Percentiles rank a stretch among this genome's conserved stretches.
These are phyloP conservation scores for Pandemis corylana DNA, from an alignment of 2,888 invertebrate species.

Conservation along the genomic window DNA sequence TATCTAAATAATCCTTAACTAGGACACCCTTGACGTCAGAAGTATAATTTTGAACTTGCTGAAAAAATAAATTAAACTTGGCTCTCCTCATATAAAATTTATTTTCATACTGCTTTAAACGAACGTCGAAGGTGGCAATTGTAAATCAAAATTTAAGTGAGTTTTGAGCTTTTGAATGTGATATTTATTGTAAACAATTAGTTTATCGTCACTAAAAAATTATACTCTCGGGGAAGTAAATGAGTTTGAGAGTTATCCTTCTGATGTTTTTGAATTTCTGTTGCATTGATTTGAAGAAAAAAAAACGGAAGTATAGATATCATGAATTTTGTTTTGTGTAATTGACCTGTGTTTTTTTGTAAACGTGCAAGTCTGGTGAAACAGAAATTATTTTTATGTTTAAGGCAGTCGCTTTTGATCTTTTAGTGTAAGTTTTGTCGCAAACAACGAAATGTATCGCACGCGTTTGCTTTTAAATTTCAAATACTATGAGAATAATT, in stretches of 20 bases:
- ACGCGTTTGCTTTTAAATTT: no score
- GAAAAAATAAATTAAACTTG: neutral
- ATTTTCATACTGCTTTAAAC: neutral
- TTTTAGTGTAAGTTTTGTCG: no score
- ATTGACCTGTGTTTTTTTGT: constrained; percentile 15
- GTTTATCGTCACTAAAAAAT: neutral
- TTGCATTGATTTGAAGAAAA: neutral
- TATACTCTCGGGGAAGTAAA: neutral
- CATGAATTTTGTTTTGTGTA: neutral
- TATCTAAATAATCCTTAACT: no score
- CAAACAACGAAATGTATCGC: no score
- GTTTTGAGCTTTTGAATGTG: neutral
- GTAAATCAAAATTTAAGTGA: neutral
- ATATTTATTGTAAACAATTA: constrained; percentile 1
- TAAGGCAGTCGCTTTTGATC: neutral
- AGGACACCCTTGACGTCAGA: neutral
- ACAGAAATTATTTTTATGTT: neutral
- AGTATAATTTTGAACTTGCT: neutral
- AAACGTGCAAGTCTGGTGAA: constrained; percentile 24
- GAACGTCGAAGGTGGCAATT: no score
- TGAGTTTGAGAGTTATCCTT: neutral
- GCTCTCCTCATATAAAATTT: neutral
- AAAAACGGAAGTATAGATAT: neutral
- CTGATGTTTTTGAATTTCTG: neutral
- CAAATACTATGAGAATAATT: no score